Conservation (phyloP, 1,140 invertebrate genomes). For the Acromyrmex echinatior region DNA sequence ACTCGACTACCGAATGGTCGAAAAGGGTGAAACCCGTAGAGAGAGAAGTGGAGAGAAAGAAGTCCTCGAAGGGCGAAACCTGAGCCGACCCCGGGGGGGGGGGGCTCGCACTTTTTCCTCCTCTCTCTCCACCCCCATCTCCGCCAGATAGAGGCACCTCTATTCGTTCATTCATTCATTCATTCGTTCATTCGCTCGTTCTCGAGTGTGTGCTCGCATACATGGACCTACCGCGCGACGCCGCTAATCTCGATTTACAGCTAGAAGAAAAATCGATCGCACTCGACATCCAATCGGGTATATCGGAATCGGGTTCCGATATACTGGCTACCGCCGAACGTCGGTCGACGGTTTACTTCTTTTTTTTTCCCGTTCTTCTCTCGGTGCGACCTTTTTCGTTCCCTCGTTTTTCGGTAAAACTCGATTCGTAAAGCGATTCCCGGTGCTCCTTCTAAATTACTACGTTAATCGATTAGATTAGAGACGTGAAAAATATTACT, state of each 20-base stretch:
- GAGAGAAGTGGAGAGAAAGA: slow-evolving; percentile 9
- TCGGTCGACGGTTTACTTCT: neutral
- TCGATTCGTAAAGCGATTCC: neutral
- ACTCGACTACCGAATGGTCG: slow-evolving; percentile 11
- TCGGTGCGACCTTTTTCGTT: neutral
- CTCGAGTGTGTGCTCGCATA: slow-evolving; percentile 47
- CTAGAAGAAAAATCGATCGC: slow-evolving; percentile 61
- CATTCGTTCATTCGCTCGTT: slow-evolving; percentile 28
- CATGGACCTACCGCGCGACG: slow-evolving; percentile 67
- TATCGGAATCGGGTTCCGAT: slow-evolving; percentile 42
- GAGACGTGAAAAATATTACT: neutral
- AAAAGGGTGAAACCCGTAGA: neutral
- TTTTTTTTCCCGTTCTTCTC: neutral
- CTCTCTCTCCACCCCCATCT: neutral
- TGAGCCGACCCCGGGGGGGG: slow-evolving; percentile 4
- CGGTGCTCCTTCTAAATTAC: neutral
- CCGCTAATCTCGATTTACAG: slow-evolving; percentile 65
- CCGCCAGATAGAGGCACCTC: slow-evolving; percentile 45
- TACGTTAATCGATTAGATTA: neutral
- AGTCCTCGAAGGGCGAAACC: slow-evolving; percentile 45
- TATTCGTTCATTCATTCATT: slow-evolving; percentile 50
- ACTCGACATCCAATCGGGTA: slow-evolving; percentile 59
- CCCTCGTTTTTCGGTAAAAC: neutral
- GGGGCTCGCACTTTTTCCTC: neutral
- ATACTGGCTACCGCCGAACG: slow-evolving; percentile 18